Conservation (phyloP, 2,888 invertebrate species). For the Limnephilus rhombicus region DNA sequence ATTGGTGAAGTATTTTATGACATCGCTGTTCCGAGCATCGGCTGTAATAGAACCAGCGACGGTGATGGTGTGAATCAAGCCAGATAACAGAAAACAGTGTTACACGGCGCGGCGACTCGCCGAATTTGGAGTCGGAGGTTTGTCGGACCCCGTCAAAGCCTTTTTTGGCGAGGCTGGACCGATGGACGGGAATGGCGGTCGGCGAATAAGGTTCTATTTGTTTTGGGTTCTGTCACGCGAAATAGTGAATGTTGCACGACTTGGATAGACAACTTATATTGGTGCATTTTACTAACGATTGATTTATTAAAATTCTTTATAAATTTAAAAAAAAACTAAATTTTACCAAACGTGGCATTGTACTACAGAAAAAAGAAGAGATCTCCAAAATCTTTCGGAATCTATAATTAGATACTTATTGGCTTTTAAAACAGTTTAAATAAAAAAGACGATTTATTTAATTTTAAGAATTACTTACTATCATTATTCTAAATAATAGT, state of each 20-base stretch:
- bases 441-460: too few species aligned
- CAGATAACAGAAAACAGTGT: conserved; percentile 32
- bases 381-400: too few species aligned
- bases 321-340: background rate
- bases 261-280: background rate
- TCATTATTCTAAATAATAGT: too few species aligned
- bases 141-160: background rate
- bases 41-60: background rate
- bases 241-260: background rate
- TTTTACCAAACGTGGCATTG: too few species aligned
- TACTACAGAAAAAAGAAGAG: too few species aligned
- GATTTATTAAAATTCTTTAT: background rate
- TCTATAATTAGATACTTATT: too few species aligned
- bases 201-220: background rate
- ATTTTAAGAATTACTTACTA: too few species aligned
- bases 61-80: background rate
- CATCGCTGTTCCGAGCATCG: background rate
- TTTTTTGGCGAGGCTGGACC: background rate
- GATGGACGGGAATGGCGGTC: background rate
- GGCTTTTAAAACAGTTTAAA: too few species aligned
- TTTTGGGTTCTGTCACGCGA: background rate
- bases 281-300: background rate
- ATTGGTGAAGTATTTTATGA: background rate
- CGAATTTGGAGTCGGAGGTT: background rate
- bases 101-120: background rate